Conservation (phyloP, 2,888 invertebrate genomes). For the Troilus luridus region DNA sequence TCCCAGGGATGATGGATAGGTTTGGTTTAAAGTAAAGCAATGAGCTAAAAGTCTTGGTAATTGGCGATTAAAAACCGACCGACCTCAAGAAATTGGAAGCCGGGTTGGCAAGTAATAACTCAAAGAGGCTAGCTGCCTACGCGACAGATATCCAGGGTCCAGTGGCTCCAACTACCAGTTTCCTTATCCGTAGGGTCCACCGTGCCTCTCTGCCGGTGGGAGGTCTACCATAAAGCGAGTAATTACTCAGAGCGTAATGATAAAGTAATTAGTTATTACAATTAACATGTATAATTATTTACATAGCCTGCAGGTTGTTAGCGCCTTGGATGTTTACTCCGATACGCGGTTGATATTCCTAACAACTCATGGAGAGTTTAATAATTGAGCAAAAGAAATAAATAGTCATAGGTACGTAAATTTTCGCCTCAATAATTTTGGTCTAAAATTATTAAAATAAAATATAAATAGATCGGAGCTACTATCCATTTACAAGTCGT, state of each 20-base stretch:
- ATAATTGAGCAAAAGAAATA: too few relatives aligned
- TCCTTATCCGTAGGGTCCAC: slow-evolving; percentile 1
- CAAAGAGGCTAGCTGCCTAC: neutral
- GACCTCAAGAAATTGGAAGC: slow-evolving; percentile 42
- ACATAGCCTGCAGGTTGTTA: neutral
- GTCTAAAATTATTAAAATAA: too few relatives aligned
- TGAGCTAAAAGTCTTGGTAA: slow-evolving; percentile 49
- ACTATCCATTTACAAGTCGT: too few relatives aligned
- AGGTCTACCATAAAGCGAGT: neutral
- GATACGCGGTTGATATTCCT: too few relatives aligned
- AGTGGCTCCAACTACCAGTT: slow-evolving; percentile 13
- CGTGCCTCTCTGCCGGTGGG: neutral
- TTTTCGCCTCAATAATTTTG: too few relatives aligned
- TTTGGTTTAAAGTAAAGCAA: neutral
- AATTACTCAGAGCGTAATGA: neutral
- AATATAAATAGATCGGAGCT: too few relatives aligned
- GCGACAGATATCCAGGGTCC: slow-evolving; percentile 27
- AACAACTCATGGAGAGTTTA: too few relatives aligned
- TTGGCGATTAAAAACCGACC: slow-evolving; percentile 35
- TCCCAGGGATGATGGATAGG: neutral
- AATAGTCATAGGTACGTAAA: too few relatives aligned
- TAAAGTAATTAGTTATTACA: neutral
- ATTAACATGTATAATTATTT: neutral
- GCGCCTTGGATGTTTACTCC: neutral
- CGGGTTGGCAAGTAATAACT: slow-evolving; percentile 42